Evolutionary conservation across 2,797 vertebrate species (phyloP), one percentile per base, ranked within the genome.

Genomic region (Tokudaia tokunoshimensis): DNA sequence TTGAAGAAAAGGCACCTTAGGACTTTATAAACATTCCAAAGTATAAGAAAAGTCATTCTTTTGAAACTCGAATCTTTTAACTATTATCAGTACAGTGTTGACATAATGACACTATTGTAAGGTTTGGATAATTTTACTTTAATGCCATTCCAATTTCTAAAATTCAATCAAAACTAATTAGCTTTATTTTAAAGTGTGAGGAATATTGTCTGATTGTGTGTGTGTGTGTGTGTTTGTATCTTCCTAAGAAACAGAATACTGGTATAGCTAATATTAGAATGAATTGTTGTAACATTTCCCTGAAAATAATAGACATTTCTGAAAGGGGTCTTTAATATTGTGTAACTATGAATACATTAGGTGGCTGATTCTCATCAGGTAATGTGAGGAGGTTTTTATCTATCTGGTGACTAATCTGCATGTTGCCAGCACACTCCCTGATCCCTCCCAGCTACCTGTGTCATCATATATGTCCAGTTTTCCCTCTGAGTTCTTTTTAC

Each of bases 341-440:
- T 79, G 34, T 59, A 91, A 92, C 79, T 76, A 24, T 59, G 81
- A 82, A 80, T 34, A 76, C 52, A 74, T 94, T 8, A 82, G 81
- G 61, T 89, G 63, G 24, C 74, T 92, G 87, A 89, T 74, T 83
- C 29, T 95, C 50, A 75, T 22, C 79, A 75, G 78, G 57, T 95
- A 97, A 82, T 47, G 37, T 63, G 20, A 55, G 82, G 24, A 55
- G 83, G 57, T 80, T 93, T 93, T 94, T 44, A 59, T 95, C 94
- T 88, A 82, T 79, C 61, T 89, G 80, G n/a, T 97, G 97, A 97
- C 94, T 97, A 95, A 96, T 93, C 70, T 75, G 74, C 44, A 26
- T 72, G 29, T 61, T 92, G 19, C 78, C 31, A 61, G 92, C 79
- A 96, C 67, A 97, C 96, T 97, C 92, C 94, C 94, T 67, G 44